Conservation (phyloP, 1,140 invertebrate genomes). For the Aphidius gifuensis region DNA sequence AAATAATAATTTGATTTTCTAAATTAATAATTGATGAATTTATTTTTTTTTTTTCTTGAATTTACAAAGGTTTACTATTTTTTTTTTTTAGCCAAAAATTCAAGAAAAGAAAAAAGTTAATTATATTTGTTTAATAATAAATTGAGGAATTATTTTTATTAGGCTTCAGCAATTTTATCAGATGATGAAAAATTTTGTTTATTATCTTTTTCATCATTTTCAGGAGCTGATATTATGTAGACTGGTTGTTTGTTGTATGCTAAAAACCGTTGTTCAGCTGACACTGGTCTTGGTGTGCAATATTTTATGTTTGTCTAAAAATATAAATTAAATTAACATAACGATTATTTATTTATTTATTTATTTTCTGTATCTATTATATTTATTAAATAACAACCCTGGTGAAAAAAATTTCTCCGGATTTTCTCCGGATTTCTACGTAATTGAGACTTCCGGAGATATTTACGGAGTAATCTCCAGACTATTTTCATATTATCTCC, state of each 20-base stretch:
- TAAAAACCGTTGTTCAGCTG: slow-evolving; percentile 46
- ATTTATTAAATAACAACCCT: too few species aligned
- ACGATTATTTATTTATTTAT: not conserved
- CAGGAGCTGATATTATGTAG: slow-evolving; percentile 50
- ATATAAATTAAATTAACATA: not conserved
- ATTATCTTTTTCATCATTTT: slow-evolving; percentile 36
- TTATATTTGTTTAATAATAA: not conserved
- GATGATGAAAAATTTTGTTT: slow-evolving; percentile 3
- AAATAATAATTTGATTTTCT: too few species aligned
- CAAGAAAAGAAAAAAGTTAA: not conserved
- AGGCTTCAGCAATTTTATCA: slow-evolving; percentile 16
- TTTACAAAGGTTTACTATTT: too few species aligned
- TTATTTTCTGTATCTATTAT: too few species aligned
- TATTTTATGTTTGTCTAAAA: slow-evolving; percentile 48
- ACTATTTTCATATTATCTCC: too few species aligned
- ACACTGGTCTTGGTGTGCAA: slow-evolving; percentile 31
- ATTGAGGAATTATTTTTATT: slow-evolving; percentile 4
- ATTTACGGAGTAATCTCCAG: too few species aligned
- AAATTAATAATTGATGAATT: too few species aligned
- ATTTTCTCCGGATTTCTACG: too few species aligned
- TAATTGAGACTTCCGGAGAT: too few species aligned
- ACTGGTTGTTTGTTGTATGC: slow-evolving; percentile 48
- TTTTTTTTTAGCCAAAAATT: not conserved
- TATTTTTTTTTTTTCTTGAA: too few species aligned
- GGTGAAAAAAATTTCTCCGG: too few species aligned